Base-by-base conservation (phyloP, 2,888 invertebrate species). In the Crepidodera aurea region DNA sequence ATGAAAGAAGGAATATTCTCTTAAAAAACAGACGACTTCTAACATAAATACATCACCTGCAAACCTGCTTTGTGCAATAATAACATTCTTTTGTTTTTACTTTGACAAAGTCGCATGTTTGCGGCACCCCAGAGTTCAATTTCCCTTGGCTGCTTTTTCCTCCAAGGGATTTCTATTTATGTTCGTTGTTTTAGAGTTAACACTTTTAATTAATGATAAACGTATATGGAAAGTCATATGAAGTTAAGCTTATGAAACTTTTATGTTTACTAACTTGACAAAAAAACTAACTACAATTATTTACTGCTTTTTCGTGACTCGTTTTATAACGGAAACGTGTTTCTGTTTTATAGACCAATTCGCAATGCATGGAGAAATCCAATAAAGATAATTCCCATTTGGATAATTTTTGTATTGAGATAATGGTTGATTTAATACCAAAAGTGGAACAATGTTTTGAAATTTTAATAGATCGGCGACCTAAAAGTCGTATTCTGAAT, bases 121-220 rank as follows among this genome's bases (percentile, higher is more conserved):
- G 40, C 15, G 40, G 40, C 40, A 40, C 40, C 22, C 53, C 25
- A 39, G 37, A 40, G 53, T 42, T 27, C 40, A 39, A 39, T 54
- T 54, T 54, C 16, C 39, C 40, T 40, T 10, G 6, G 27, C n/a
- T 5, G 15, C 25, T 27, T 42, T 25, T 25, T 15, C 40, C 40
- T 13, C 27, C 1, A 29, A 8, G 40, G 40, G 22, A 27, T 42
- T 25, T 27, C 19, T 39, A 15, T 37, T 25, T 39, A n/a, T 15
- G 39, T 53, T 16, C 25, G 53, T 39, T 53, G 40, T 53, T 53
- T 40, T 16, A 15, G 16, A 40, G 40, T 54, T 15, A 40, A 40
- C 40, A 54, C 40, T 39, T 27, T 54, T 54, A 40, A 40, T 54
- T 40, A 40, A 40, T 54, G 53, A 40, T 40, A 39, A 40, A 54